Evolutionary conservation across 2,888 invertebrate genomes (phyloP).

Genomic region (Adelognathus sp.): DNA sequence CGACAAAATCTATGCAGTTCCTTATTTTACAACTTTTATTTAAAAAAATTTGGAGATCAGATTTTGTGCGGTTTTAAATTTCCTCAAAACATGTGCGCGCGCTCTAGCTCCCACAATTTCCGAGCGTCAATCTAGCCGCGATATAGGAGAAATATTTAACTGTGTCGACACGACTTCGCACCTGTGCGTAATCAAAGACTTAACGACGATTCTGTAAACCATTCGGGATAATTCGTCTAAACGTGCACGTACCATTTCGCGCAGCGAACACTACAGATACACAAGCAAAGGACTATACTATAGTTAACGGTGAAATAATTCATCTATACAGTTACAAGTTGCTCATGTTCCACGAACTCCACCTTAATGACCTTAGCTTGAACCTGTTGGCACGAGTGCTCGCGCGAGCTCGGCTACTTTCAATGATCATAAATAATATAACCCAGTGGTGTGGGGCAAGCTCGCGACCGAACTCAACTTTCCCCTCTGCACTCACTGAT

Average conservation of each 20-base stretch:
- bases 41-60: too few species aligned
- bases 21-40: too few species aligned
- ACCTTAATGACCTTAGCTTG: conserved; percentile 13
- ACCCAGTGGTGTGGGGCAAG: conserved; percentile 3
- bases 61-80: too few species aligned
- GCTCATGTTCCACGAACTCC: conserved; percentile 21
- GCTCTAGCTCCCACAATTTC: too few species aligned
- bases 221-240: not conserved
- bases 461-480: conserved; percentile 23
- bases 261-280: not conserved
- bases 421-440: conserved; percentile 48
- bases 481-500: conserved; percentile 12
- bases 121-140: too few species aligned
- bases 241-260: not conserved
- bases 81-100: too few species aligned
- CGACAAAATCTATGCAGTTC: too few species aligned
- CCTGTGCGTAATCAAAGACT: too few species aligned
- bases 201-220: too few species aligned
- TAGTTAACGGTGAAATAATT: not conserved
- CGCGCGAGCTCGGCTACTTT: conserved; percentile 31
- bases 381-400: not conserved
- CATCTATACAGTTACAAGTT: not conserved
- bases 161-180: too few species aligned
- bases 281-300: not conserved
- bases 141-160: too few species aligned